Evolutionary conservation across 2,113 vertebrate species (phyloP).

Genomic region (Pitta sordida): DNA sequence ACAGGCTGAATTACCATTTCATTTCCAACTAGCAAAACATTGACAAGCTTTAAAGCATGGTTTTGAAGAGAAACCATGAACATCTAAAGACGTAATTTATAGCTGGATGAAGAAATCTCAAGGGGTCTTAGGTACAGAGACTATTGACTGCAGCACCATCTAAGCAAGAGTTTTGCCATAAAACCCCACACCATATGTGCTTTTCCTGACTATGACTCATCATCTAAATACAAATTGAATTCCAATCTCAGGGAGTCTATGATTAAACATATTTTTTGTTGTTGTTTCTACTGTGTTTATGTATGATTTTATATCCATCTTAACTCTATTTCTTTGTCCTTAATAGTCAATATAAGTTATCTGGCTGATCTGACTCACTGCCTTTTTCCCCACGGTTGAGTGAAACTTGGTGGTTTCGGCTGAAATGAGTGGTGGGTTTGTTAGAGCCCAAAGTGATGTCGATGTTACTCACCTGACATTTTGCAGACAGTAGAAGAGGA

Average conservation of each 20-base stretch:
- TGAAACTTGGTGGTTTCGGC: constrained; percentile 2
- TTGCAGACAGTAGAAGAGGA: constrained; percentile 65
- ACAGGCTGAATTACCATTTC: constrained; percentile 18
- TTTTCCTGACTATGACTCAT: constrained; percentile 6
- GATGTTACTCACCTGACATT: constrained; percentile 59
- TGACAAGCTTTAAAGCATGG: constrained; percentile 13
- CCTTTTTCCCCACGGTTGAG: not conserved
- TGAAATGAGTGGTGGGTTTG: not conserved
- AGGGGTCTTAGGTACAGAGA: not conserved
- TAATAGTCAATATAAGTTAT: not conserved
- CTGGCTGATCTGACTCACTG: not conserved
- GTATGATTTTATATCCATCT: not conserved
- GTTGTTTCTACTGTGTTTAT: not conserved
- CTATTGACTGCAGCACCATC: not conserved
- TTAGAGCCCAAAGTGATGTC: constrained; percentile 28
- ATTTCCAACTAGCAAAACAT: not conserved
- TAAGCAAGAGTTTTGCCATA: not conserved
- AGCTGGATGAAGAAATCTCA: not conserved
- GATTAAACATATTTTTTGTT: not conserved
- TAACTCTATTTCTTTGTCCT: not conserved
- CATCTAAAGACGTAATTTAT: constrained; percentile 14
- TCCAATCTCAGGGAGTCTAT: not conserved
- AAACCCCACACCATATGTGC: not conserved
- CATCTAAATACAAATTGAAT: not conserved
- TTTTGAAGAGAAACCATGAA: constrained; percentile 27